Evolutionary conservation across 2,113 vertebrate genomes (phyloP), one percentile per base, ranked within the genome.

Genomic region (Myrmecobius fasciatus): DNA sequence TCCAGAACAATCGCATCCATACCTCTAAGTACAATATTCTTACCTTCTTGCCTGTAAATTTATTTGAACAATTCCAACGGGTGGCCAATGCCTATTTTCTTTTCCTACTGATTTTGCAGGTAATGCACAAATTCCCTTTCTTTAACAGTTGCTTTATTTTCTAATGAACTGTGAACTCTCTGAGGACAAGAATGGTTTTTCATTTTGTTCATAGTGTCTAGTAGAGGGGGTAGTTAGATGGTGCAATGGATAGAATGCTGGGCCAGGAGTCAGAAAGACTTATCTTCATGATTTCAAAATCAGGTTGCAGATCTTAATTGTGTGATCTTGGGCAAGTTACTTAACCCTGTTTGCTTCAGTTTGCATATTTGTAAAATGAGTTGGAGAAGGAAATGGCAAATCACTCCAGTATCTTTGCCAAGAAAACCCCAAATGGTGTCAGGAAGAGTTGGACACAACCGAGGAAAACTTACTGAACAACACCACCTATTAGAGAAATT

Each of bases 51-150:
- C 99, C 99, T 91, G 97, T 99, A 94, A 99, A 99, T 96, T 97
- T 99, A 97, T 99, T 99, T 97, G 99, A 99, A 96, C 99, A 99
- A 95, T 99, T 99, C 95, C 98, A 99, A 95, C 98, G 98, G 91
- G 98, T 98, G 96, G 99, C 99, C 93, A 99, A 98, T 95, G 97
- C 97, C 17, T 99, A 98, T 97, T 99, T 99, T 91, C 96, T 98
- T 89, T 98, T 98, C 14, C 95, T 99, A 91, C 94, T 97, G 54
- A 97, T 98, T 96, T 97, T 98, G 92, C 98, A 98, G 98, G 98
- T 99, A 95, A 96, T 92, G 12, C 96, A 52, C 24, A 46, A 88
- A 24, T 9, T 93, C 11, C 24, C 0, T 12, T 96, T 95, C 17
- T 60, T n/a, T 89, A 94, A 56, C 47, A 9, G 89, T 0, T 47